Evolutionary conservation across 2,797 vertebrate species (phyloP), one percentile per base, ranked within the genome.

Genomic region (Lerista edwardsae): DNA sequence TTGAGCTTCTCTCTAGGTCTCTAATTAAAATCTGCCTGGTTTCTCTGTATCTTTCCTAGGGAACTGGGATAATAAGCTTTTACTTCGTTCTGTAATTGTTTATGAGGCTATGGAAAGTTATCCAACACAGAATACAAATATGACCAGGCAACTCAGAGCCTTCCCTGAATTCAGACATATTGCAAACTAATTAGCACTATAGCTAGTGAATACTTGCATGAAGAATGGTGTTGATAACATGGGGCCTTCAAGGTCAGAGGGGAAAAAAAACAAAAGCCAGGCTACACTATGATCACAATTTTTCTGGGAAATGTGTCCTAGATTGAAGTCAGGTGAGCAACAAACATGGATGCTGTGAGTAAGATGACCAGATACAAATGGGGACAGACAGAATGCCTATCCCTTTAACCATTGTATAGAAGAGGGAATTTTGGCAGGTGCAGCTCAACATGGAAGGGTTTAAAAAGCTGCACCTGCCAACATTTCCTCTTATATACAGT

Each of bases 21-120:
- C 81, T 87, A 75, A 87, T 83, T 81, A 84, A 87, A 87, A 84
- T 81, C 25, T 36, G 79, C 59, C 86, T 44, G 36, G 19, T 77
- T 73, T 65, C 67, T 59, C 68, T 81, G 27, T 44, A 47, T 87
- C 74, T 84, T 72, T 81, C 74, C 34, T 25, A 77, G 74, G 27
- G 72, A 75, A 57, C 77, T 64, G 19, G 51, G 51, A 55, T 55
- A 55, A 55, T 55, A 11, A 41, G 51, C 34, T 68, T 57, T 25
- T 69, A 44, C 29, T 29, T 23, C 55, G 19, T 55, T 17, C 27
- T 79, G 59, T 55, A 41, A 73, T 77, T 77, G 82, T 81, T 81
- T 64, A 29, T 72, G 57, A 39, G 79, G 57, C 55, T 57, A n/a
- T 72, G 80, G 68, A 86, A 80, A 80, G 25, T 68, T 65, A 67